These are phyloP conservation scores for Urosaurus nigricauda DNA, from an alignment of 2,797 vertebrate species.

Conservation along the genomic window DNA sequence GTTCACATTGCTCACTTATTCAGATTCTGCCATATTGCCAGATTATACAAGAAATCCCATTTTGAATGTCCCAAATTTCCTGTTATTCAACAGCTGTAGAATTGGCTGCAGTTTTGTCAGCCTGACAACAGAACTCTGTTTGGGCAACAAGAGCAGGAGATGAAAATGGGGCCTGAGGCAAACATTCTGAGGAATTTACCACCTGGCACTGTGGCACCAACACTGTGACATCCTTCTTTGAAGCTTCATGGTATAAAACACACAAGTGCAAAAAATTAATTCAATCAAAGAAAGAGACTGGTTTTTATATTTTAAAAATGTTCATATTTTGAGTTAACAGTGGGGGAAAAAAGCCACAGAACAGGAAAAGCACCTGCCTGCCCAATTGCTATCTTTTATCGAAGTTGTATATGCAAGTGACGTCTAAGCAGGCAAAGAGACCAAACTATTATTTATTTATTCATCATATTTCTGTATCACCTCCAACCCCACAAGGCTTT, in stretches of 20 bases:
- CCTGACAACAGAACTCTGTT: constrained; percentile 35
- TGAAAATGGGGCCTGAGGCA: constrained; percentile 34
- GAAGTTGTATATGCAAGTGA: constrained; percentile 42
- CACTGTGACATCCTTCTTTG: constrained; percentile 13
- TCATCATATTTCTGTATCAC: no score
- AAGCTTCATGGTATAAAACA: constrained; percentile 39
- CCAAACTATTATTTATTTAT: background rate
- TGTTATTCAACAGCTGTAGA: constrained; percentile 44
- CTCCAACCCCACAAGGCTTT: no score
- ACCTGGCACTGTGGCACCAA: background rate
- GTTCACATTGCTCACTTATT: constrained; percentile 40
- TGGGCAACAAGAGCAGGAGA: constrained; percentile 12
- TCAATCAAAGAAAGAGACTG: background rate
- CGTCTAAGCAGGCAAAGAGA: constrained; percentile 47
- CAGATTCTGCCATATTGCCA: constrained; percentile 41
- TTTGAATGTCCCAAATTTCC: constrained; percentile 49
- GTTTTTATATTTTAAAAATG: constrained; percentile 45
- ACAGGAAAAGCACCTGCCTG: constrained; percentile 8
- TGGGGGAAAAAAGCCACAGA: constrained; percentile 26
- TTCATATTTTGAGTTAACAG: constrained; percentile 34
- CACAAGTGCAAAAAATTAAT: constrained; percentile 31
- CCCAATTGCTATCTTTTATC: constrained; percentile 42
- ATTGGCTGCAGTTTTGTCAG: constrained; percentile 33
- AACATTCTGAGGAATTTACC: constrained; percentile 21
- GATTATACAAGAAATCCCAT: constrained; percentile 37